Percentiles rank a stretch among this genome's conserved stretches.
phyloP scores from a whole-genome alignment of 2,888 invertebrate species.

The Zele albiditarsus region DNA sequence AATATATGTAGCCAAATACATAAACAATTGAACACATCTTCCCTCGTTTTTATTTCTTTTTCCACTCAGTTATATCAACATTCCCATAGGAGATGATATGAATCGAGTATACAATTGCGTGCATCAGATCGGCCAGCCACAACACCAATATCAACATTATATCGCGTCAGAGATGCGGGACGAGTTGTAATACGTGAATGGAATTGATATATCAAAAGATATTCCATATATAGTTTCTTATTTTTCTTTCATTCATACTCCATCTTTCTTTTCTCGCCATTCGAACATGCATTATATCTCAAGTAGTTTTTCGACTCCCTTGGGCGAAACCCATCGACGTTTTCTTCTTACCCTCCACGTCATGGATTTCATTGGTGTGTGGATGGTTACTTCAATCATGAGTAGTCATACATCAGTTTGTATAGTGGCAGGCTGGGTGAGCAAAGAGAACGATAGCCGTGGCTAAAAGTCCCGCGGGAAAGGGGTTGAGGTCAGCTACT shows the following conservation, averaged over 20 bases:
- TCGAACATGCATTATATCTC: neutral
- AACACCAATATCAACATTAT: slow-evolving; percentile 2
- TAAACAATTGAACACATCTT: slow-evolving; percentile 30
- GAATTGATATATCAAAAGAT: slow-evolving; percentile 62
- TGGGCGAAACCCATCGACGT: slow-evolving; percentile 1
- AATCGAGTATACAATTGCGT: slow-evolving; percentile 34
- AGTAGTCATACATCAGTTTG: slow-evolving; percentile 62
- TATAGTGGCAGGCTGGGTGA: slow-evolving; percentile 36
- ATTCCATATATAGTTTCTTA: slow-evolving; percentile 16
- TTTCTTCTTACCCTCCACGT: slow-evolving; percentile 1
- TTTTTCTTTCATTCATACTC: neutral
- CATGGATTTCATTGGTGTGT: slow-evolving; percentile 46
- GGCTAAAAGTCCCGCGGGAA: slow-evolving; percentile 46
- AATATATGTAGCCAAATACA: neutral
- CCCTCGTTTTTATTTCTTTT: slow-evolving; percentile 12
- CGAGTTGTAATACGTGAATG: slow-evolving; percentile 33
- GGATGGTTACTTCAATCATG: slow-evolving; percentile 64
- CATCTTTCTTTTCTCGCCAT: slow-evolving; percentile 25
- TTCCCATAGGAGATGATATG: slow-evolving; percentile 40
- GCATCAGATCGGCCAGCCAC: slow-evolving; percentile 21
- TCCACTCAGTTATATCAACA: slow-evolving; percentile 47
- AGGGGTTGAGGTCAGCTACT: slow-evolving; percentile 21
- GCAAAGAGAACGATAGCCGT: neutral
- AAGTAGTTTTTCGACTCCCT: slow-evolving; percentile 14
- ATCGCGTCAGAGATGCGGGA: slow-evolving; percentile 9